These are phyloP conservation scores for Colletes collaris DNA, from an alignment of 2,888 invertebrate genomes.

Conservation along the genomic window DNA sequence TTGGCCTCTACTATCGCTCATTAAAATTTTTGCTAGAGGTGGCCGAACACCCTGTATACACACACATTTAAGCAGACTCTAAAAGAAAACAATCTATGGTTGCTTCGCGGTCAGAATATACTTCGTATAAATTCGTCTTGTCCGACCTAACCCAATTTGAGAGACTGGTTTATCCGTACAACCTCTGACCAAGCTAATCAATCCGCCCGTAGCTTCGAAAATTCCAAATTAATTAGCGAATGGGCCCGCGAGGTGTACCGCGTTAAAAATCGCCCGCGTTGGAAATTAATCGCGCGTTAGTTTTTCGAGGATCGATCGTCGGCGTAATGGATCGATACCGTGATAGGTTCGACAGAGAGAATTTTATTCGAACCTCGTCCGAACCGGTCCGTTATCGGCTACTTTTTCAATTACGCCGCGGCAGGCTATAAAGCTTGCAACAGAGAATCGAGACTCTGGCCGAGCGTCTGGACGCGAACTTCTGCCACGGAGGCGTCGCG, in stretches of 20 bases:
- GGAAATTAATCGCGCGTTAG: conserved; percentile 13
- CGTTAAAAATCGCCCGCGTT: conserved; percentile 1
- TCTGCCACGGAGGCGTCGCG: conserved; percentile 31
- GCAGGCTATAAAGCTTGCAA: conserved; percentile 63
- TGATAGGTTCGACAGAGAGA: conserved; percentile 52
- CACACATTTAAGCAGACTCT: too few relatives aligned
- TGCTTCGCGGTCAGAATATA: too few relatives aligned
- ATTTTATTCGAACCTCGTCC: conserved; percentile 69
- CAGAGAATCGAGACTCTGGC: conserved; percentile 29
- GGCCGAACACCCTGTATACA: too few relatives aligned
- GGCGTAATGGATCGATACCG: conserved; percentile 4
- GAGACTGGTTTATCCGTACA: too few relatives aligned
- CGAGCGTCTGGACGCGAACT: conserved; percentile 43
- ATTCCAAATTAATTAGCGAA: conserved; percentile 5
- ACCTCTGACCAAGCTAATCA: too few relatives aligned
- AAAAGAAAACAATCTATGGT: too few relatives aligned
- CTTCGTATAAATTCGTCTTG: too few relatives aligned
- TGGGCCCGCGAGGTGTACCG: not conserved
- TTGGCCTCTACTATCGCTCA: too few relatives aligned
- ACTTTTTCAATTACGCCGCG: conserved; percentile 69
- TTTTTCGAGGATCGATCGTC: not conserved
- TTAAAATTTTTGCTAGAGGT: too few relatives aligned
- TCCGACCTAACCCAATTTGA: too few relatives aligned
- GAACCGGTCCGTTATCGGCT: conserved; percentile 70
- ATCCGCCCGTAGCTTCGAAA: not conserved